Evolutionary conservation across 2,113 vertebrate species (phyloP), one percentile per base, ranked within the genome.

Genomic region (Campylorhamphus procurvoides): DNA sequence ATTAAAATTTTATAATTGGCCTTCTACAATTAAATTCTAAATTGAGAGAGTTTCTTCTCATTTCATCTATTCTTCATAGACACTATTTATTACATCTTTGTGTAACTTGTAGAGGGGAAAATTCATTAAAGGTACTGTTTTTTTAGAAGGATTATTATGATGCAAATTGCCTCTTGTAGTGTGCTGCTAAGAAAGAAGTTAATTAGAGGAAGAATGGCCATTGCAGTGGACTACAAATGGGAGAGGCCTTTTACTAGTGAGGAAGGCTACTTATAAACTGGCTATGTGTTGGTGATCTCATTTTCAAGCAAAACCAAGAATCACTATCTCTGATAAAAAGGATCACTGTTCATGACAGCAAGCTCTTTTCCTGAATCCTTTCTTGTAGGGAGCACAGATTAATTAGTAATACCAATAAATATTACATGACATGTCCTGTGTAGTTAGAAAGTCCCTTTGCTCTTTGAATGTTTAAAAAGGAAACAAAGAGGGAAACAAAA

Each of bases 1-100:
- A 96, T 96, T 92, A 95, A 91, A 95, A 77, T 95, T 92, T 84
- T 91, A 84, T 96, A 96, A 95, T 96, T 90, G 72, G 55, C 50
- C 24, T 79, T 66, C 86, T 93, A 63, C 84, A 90, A 94, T 94
- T 95, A 95, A 92, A 94, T 92, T 95, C 84, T 90, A 72, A 93
- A 80, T 84, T 60, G 73, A 86, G 81, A 66, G 23, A 29, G 13
- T 68, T 94, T 85, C 64, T 93, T 89, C 81, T 58, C 35, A 27
- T 86, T 96, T 40, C 39, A 75, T 93, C 75, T 85, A 59, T 83
- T 87, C 74, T 88, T 93, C 42, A 29, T 44, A 82, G 84, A 85
- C 22, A 69, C 44, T 13, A 64, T 95, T 95, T 90, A n/a, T 93
- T 93, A 87, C 19, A 25, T 80, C 47, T 85, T 84, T 71, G 40